Percentiles rank a stretch among this genome's conserved stretches.
Conservation (phyloP, 2,888 invertebrate genomes). For the Orthosia gracilis region DNA sequence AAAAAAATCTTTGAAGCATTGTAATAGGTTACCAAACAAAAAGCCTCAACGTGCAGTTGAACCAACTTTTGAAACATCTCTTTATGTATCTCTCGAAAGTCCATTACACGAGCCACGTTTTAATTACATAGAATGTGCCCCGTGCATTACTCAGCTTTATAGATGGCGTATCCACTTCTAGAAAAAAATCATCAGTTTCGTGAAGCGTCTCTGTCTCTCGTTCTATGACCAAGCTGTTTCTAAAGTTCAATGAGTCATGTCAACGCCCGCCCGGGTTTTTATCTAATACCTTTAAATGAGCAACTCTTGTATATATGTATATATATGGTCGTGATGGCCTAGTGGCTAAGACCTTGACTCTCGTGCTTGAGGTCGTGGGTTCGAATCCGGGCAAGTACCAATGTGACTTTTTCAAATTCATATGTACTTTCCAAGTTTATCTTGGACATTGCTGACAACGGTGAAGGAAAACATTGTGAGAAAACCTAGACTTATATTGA, state of each 20-base stretch:
- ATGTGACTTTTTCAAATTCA: too few species aligned
- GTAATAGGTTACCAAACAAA: background rate
- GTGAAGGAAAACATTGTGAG: too few species aligned
- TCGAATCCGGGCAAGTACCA: too few species aligned
- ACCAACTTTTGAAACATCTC: background rate
- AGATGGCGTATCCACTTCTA: background rate
- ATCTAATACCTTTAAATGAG: too few species aligned
- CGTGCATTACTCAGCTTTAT: background rate
- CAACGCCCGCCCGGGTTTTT: too few species aligned
- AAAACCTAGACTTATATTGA: too few species aligned
- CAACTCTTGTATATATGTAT: too few species aligned
- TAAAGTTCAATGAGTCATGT: background rate
- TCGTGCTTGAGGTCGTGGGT: too few species aligned
- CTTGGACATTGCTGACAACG: too few species aligned
- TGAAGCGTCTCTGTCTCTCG: background rate
- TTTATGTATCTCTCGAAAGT: background rate
- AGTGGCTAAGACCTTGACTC: too few species aligned
- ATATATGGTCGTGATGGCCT: too few species aligned
- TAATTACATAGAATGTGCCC: background rate
- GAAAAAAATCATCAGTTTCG: background rate
- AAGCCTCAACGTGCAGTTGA: background rate
- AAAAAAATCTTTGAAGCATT: background rate
- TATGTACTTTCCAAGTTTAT: too few species aligned
- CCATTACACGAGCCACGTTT: background rate
- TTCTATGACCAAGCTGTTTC: background rate